Evolutionary conservation across 2,113 vertebrate genomes (phyloP).

Genomic region (Amblyopsis rosae): DNA sequence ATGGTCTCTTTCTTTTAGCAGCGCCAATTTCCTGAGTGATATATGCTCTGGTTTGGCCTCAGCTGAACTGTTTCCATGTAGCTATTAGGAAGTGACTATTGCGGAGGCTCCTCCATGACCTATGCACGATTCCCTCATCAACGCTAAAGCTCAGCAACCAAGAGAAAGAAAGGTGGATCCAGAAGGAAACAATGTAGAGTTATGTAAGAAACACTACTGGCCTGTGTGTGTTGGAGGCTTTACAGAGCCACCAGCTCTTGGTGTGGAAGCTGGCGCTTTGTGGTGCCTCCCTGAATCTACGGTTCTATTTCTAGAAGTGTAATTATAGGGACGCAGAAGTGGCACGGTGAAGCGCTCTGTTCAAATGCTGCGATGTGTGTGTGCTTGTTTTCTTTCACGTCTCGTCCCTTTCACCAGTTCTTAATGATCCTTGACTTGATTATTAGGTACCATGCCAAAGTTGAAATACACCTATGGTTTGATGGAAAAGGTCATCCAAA

Average conservation of each 20-base stretch:
- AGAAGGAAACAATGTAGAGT: conserved; percentile 61
- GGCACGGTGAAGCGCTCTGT: conserved; percentile 63
- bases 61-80: conserved; percentile 30
- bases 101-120: conserved; percentile 27
- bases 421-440: conserved; percentile 70
- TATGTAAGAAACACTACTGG: conserved; percentile 65
- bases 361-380: conserved; percentile 72
- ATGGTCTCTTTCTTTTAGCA: not conserved
- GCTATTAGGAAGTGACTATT: conserved; percentile 34
- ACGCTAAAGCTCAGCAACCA: conserved; percentile 47
- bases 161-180: conserved; percentile 40
- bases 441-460: conserved; percentile 65
- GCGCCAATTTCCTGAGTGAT: conserved; percentile 43
- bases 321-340: conserved; percentile 73
- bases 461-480: conserved; percentile 60
- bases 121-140: conserved; percentile 23
- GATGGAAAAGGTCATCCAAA: conserved; percentile 45
- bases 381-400: conserved; percentile 71
- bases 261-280: conserved; percentile 67
- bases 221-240: conserved; percentile 66
- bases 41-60: conserved; percentile 28
- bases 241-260: conserved; percentile 61
- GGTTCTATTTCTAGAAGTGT: conserved; percentile 71
- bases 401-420: conserved; percentile 63
- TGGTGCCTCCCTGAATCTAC: conserved; percentile 55